These are phyloP conservation scores for Machimus atricapillus DNA, from an alignment of 2,888 invertebrate species.

Conservation along the genomic window DNA sequence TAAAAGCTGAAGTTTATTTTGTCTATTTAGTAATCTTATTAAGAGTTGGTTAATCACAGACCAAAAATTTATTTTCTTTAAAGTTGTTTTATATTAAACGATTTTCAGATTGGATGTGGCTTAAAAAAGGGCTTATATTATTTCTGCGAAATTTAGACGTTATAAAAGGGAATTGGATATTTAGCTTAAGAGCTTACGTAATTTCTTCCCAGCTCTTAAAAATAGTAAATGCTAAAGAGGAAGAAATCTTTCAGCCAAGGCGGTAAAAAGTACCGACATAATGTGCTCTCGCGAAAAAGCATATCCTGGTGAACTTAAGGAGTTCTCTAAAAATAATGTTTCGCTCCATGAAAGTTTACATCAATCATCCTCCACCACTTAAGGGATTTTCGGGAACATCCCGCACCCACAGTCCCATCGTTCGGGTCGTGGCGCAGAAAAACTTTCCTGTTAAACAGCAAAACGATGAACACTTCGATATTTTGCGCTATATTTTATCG, in stretches of 20 bases:
- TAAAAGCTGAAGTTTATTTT: background rate
- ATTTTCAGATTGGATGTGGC: background rate
- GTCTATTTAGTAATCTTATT: background rate
- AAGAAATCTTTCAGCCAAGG: background rate
- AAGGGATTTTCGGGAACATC: background rate
- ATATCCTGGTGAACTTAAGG: background rate
- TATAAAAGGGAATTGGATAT: background rate
- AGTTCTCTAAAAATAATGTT: background rate
- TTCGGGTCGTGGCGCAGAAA: background rate
- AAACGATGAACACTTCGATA: constrained; percentile 7
- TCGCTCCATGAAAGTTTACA: constrained; percentile 13
- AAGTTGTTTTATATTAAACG: background rate
- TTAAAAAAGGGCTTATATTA: background rate
- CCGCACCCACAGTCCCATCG: background rate
- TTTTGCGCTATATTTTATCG: background rate
- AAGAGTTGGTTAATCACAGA: background rate
- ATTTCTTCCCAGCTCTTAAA: background rate
- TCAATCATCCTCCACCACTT: background rate
- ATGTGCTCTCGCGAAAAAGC: background rate
- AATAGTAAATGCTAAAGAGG: background rate
- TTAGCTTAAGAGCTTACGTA: background rate
- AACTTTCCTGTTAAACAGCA: constrained; percentile 15
- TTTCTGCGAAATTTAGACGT: background rate
- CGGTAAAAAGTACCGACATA: background rate
- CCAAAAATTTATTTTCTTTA: background rate